phyloP scores from a whole-genome alignment of 2,113 vertebrate species.

The Paraplagusia blochii region DNA sequence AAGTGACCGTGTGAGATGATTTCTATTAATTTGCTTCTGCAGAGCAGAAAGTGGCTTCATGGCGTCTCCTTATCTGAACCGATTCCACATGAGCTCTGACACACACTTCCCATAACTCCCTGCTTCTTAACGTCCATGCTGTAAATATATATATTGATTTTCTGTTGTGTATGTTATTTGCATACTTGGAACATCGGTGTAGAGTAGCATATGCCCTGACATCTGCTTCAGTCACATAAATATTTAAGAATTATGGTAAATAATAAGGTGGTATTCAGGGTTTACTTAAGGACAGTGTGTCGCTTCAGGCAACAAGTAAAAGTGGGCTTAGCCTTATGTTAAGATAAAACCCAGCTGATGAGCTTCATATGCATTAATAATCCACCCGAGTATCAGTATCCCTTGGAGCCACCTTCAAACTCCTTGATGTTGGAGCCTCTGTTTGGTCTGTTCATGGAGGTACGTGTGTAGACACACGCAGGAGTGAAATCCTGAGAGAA shows the following conservation, averaged over 20 bases:
- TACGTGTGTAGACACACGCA: conserved; percentile 44
- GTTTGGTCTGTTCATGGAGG: conserved; percentile 57
- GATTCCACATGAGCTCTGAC: conserved; percentile 45
- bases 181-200: conserved; percentile 31
- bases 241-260: too few species aligned
- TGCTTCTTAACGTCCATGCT: conserved; percentile 56
- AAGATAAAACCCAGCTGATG: too few species aligned
- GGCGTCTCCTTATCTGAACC: conserved; percentile 43
- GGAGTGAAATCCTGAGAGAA: too few species aligned
- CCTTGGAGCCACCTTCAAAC: conserved; percentile 49
- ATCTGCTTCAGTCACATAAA: too few species aligned
- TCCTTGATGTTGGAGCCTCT: conserved; percentile 45
- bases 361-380: conserved; percentile 48
- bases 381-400: conserved; percentile 37
- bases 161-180: conserved; percentile 33
- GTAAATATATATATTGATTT: conserved; percentile 57
- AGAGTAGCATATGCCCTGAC: conserved; percentile 6
- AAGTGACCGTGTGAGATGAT: conserved; percentile 37
- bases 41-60: conserved; percentile 64
- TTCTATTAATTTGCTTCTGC: conserved; percentile 61
- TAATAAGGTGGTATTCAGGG: background rate
- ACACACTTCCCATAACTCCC: conserved; percentile 33
- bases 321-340: conserved; percentile 18
- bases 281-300: background rate
- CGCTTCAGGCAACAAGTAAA: conserved; percentile 1